Conservation (phyloP, 2,797 vertebrate genomes). For the Hypotaenidia okinawae region DNA sequence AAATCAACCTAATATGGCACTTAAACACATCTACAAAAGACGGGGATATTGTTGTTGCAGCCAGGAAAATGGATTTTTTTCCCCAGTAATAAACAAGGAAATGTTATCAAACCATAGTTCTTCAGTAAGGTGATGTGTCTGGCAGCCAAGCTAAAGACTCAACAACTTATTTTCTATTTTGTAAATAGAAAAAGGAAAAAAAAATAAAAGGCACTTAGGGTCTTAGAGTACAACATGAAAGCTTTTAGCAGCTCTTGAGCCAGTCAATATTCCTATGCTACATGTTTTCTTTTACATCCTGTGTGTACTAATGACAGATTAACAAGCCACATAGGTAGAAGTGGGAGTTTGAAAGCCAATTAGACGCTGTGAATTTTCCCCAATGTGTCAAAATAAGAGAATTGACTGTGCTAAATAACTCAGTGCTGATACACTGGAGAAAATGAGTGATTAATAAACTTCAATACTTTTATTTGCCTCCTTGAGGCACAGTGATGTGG, state of each 20-base stretch:
- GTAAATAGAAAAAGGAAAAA: not conserved
- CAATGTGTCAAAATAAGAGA: slow-evolving; percentile 72
- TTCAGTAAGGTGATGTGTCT: not conserved
- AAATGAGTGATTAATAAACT: slow-evolving; percentile 61
- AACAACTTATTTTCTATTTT: not conserved
- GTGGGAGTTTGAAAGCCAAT: slow-evolving; percentile 68
- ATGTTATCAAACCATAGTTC: not conserved
- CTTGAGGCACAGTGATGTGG: not conserved
- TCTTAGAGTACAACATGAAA: not conserved
- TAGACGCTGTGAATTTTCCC: slow-evolving; percentile 56
- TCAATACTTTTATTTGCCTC: slow-evolving; percentile 20
- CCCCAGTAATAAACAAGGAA: not conserved
- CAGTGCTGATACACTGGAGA: slow-evolving; percentile 37
- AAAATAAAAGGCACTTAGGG: not conserved
- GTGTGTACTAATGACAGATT: slow-evolving; percentile 57
- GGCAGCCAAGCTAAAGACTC: not conserved
- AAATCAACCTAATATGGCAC: not conserved
- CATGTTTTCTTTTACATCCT: not conserved
- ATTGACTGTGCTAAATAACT: slow-evolving; percentile 66
- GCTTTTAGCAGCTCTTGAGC: slow-evolving; percentile 20
- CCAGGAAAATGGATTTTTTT: not conserved
- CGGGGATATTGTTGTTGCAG: not conserved
- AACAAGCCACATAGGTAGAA: slow-evolving; percentile 54
- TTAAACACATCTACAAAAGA: not conserved
- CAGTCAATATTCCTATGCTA: slow-evolving; percentile 5